Percentiles rank a stretch among this genome's conserved stretches.
These are phyloP conservation scores for Xylota segnis DNA, from an alignment of 2,888 invertebrate species.

Conservation along the genomic window DNA sequence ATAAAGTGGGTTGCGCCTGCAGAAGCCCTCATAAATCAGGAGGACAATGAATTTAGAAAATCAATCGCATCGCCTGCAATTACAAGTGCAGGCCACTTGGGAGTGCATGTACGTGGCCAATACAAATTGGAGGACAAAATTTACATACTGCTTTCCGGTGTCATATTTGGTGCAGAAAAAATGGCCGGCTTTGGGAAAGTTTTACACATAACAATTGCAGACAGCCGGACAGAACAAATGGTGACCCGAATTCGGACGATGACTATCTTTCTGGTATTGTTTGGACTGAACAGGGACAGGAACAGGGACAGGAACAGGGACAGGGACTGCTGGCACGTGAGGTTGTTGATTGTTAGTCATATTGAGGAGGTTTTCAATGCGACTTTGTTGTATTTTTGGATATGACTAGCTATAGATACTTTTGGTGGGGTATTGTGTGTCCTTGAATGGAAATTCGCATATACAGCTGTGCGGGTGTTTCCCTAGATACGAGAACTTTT, in stretches of 20 bases:
- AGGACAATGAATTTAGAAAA: constrained; percentile 35
- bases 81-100: constrained; percentile 13
- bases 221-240: constrained; percentile 1
- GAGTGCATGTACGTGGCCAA: constrained; percentile 18
- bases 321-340: background rate
- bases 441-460: constrained; percentile 18
- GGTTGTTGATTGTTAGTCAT: background rate
- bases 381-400: background rate
- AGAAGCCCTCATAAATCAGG: constrained; percentile 22
- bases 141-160: constrained; percentile 47
- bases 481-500: background rate
- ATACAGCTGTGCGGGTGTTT: background rate
- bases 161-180: constrained; percentile 32
- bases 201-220: constrained; percentile 1
- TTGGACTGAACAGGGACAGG: background rate
- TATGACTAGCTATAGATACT: background rate
- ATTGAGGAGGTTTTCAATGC: background rate
- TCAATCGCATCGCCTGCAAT: constrained; percentile 39
- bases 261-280: background rate
- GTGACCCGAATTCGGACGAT: constrained; percentile 31
- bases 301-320: background rate
- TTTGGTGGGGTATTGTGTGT: background rate
- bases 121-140: constrained; percentile 53
- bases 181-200: constrained; percentile 25
- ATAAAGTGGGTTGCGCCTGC: background rate